Evolutionary conservation across 30 jellyfish, hydroid and myxozoan species (phyloP), one percentile per base, ranked within the genome.

Genomic region (Sanderia malayensis): DNA sequence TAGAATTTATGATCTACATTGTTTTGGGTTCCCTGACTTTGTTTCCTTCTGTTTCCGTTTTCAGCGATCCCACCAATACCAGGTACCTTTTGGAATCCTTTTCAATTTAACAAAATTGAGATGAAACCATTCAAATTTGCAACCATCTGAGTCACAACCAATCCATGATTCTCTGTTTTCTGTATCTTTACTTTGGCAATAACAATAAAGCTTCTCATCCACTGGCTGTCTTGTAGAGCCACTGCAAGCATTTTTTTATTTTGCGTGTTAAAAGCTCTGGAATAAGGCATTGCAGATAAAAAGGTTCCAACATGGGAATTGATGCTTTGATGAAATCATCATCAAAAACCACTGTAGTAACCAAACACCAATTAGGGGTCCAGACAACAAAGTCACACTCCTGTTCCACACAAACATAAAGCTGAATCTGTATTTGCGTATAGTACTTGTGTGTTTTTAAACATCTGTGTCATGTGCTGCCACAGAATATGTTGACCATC

Each of bases 401-500:
- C 23, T 49, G 64, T 24, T 9, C 27, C 3, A 7, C 64, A 49
- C 23, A 49, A 49, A 49, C 27, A 19, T 9, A 49, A 15, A 49
- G 64, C 64, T 49, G 64, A 9, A 49, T 15, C 64, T 49, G 64
- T 15, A 49, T 49, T 37, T 49, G 64, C 27, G 64, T 49, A 19
- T 9, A 49, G 27, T 49, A 49, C 27, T 49, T 49, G 64, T 49
- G 64, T 9, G 23, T 19, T 19, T 15, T 49, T 49, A 4, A 3
- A 9, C 6, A 8, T 26, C 31, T 15, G 78, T 18, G 53, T 34
- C n/a, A 71, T 53, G 2, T 71, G 73, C 72, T 70, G 76, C 70
- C 66, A 24, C 27, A 28, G 70, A 47, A 84, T 45, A 61, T 30
- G 53, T 1, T 22, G 79, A 17, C 96, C 96, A 76, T 67, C 86